A percentile compares a stretch with the other conserved stretches of the same genome.
Conservation (phyloP, 1,140 invertebrate genomes). For the Lepidurus couesii region DNA sequence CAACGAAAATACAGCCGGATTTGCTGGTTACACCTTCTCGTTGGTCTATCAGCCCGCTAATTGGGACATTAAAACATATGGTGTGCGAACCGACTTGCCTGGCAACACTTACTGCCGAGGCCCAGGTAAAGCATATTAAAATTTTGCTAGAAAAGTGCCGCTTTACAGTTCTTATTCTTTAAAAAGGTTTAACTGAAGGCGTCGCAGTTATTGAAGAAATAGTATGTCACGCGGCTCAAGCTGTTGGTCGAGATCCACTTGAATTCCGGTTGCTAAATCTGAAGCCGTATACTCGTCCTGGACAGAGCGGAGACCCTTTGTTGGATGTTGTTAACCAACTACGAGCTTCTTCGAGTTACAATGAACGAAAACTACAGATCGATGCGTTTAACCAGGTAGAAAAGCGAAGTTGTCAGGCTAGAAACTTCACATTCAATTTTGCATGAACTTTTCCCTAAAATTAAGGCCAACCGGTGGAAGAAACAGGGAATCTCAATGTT, state of each 20-base stretch:
- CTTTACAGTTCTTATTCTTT: not conserved
- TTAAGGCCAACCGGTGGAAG: conserved; percentile 62
- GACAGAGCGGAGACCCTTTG: conserved; percentile 41
- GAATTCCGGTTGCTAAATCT: conserved; percentile 45
- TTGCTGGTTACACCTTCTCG: not conserved
- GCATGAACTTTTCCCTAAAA: conserved; percentile 19
- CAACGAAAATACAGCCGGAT: conserved; percentile 29
- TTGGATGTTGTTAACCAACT: conserved; percentile 19
- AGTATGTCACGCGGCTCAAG: conserved; percentile 71
- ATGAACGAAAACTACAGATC: not conserved
- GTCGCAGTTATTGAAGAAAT: conserved; percentile 64
- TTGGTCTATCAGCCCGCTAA: not conserved
- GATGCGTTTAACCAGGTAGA: conserved; percentile 3
- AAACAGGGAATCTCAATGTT: conserved; percentile 64
- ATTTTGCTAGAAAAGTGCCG: not conserved
- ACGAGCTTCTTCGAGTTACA: not conserved
- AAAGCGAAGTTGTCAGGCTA: not conserved
- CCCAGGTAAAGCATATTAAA: conserved; percentile 48
- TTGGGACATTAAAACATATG: not conserved
- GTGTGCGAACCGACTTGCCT: conserved; percentile 52
- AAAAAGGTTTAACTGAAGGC: conserved; percentile 57
- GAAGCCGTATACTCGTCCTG: conserved; percentile 41
- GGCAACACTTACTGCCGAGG: conserved; percentile 55
- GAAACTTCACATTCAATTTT: not conserved
- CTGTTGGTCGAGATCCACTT: conserved; percentile 58